Base-by-base conservation (phyloP, 2,888 invertebrate genomes). In the Pollenia labialis region DNA sequence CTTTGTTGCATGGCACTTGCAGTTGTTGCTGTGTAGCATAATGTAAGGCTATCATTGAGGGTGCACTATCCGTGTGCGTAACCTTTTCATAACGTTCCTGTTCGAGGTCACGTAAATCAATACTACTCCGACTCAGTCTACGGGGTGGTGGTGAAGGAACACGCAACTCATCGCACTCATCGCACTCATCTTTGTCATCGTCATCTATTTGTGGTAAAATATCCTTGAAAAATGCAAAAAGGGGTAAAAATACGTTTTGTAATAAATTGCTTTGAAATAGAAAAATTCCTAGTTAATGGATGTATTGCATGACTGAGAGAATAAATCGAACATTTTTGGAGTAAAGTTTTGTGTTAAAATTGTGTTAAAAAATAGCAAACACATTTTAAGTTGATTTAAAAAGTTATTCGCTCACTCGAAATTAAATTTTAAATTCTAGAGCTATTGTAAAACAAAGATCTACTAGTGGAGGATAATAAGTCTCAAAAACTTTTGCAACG, bases 61-160 rank as follows among this genome's bases (percentile, higher is more conserved):
- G 93, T 7, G 93, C 94, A 87, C 93, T 93, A 87, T 93, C 93
- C 6, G 94, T 94, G 88, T 93, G 94, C 23, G 93, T 92, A 80
- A 93, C 93, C 89, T 93, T 93, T 85, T 93, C 93, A 75, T 93
- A 93, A 23, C 92, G 92, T 87, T 93, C 93, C 88, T 93, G 93
- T 85, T 93, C 93, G 74, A 93, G 90, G 89, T 93, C 93, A 72
- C 94, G 92, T 77, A 93, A 89, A 89, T 93, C 93, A 84, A 93
- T 93, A 90, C 94, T 94, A 89, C 93, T 93, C 80, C 93, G 92
- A 87, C 93, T 93, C 1, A 93, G 91, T 40, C 93, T 92, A 6
- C 94, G 90, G 23, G 93, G 93, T 32, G 93, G 93, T 50, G 93
- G 93, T 75, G 93, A 93, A 14, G 93, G 93, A 56, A 93, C 92